Conservation (phyloP, 2,113 vertebrate species). For the Delphinus delphis region DNA sequence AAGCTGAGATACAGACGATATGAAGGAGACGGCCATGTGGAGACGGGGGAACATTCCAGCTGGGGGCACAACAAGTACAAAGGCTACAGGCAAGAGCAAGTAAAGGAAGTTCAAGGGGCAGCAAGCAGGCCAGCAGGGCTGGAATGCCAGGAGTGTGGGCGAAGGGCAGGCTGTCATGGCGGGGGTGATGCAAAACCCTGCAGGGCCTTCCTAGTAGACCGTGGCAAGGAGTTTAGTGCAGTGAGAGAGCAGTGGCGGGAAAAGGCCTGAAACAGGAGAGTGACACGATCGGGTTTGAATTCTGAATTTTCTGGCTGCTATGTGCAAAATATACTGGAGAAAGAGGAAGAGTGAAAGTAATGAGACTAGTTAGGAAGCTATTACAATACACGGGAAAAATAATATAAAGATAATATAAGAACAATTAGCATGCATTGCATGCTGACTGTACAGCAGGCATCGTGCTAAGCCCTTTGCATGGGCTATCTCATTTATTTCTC, state of each 20-base stretch:
- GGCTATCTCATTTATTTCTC: neutral
- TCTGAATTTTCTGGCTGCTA: neutral
- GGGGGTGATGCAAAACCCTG: neutral
- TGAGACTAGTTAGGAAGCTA: neutral
- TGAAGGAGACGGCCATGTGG: neutral
- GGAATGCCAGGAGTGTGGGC: neutral
- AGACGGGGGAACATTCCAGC: neutral
- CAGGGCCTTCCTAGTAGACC: neutral
- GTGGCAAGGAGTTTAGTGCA: neutral
- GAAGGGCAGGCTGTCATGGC: accelerated
- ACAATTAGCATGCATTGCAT: neutral
- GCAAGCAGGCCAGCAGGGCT: neutral
- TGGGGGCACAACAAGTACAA: neutral
- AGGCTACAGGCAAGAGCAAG: neutral
- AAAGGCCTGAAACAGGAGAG: neutral
- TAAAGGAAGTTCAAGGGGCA: neutral
- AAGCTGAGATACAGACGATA: neutral
- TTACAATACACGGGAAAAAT: neutral
- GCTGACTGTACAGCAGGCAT: neutral
- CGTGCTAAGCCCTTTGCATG: neutral
- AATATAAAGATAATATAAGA: neutral
- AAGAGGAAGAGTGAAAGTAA: neutral
- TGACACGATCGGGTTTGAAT: neutral
- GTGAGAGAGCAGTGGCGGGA: neutral
- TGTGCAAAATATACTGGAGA: neutral